phyloP scores from a whole-genome alignment of 2,113 vertebrate genomes.

The Nannobrachium achirus region DNA sequence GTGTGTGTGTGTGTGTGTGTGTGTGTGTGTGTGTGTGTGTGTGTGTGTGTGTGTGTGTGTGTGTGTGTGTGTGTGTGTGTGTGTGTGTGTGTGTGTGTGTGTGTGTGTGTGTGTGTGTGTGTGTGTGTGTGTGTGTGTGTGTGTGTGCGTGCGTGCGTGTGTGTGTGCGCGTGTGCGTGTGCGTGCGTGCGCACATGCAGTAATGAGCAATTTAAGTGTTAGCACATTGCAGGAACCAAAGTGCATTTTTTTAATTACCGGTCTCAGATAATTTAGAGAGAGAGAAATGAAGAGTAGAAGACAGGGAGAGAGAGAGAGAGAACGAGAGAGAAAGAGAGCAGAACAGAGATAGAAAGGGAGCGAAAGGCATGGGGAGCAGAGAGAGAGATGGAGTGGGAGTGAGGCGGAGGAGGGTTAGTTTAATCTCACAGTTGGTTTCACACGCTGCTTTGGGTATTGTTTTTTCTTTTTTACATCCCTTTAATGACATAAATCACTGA shows the following conservation, averaged over 20 bases:
- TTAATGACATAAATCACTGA: constrained; percentile 74
- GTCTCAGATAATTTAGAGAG: constrained; percentile 71
- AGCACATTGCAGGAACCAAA: constrained; percentile 59
- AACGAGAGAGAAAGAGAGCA: constrained; percentile 7
- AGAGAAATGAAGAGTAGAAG: constrained; percentile 7
- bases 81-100: no score
- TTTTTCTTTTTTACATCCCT: constrained; percentile 69
- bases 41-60: no score
- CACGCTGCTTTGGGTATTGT: constrained; percentile 66
- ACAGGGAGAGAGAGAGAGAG: constrained; percentile 24
- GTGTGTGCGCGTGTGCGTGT: constrained; percentile 33
- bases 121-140: constrained; percentile 11
- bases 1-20: no score
- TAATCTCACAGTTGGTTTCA: constrained; percentile 79
- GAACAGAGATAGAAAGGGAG: not conserved
- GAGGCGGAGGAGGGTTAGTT: constrained; percentile 67
- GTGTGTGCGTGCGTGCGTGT: constrained; percentile 20
- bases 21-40: no score
- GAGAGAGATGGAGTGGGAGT: not conserved
- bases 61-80: no score
- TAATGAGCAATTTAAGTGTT: constrained; percentile 66
- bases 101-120: no score
- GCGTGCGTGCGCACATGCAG: no score
- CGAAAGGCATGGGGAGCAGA: not conserved
- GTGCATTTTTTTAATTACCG: constrained; percentile 77